A percentile compares a stretch with the other conserved stretches of the same genome.
phyloP scores from a whole-genome alignment of 2,888 invertebrate genomes.

The Erannis defoliaria region DNA sequence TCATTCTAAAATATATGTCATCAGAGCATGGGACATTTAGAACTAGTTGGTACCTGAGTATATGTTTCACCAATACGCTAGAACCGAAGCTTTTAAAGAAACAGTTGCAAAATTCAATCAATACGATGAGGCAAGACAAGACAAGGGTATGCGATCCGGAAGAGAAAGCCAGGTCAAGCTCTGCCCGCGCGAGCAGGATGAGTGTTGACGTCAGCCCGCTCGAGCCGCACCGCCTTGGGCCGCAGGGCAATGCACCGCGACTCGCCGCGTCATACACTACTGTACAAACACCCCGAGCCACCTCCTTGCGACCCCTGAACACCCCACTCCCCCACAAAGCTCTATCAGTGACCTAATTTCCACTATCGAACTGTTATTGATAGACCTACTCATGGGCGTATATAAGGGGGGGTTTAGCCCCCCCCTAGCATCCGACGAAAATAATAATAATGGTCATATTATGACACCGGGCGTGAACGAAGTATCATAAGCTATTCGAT shows the following conservation, averaged over 20 bases:
- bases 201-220: slow-evolving; percentile 39
- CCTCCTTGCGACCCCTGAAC: slow-evolving; percentile 40
- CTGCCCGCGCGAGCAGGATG: slow-evolving; percentile 50
- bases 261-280: slow-evolving; percentile 46
- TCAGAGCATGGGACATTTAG: no score
- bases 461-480: no score
- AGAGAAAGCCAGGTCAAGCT: slow-evolving; percentile 47
- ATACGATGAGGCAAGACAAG: slow-evolving; percentile 29
- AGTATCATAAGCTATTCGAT: no score
- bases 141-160: slow-evolving; percentile 42
- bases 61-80: no score
- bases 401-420: no score
- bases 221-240: slow-evolving; percentile 14
- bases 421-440: no score
- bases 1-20: no score
- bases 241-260: slow-evolving; percentile 63
- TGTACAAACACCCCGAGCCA: slow-evolving; percentile 19
- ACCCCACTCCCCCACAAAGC: slow-evolving; percentile 47
- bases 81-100: no score
- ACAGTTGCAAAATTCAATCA: slow-evolving; percentile 28
- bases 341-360: slow-evolving; percentile 61
- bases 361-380: slow-evolving; percentile 38
- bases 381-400: slow-evolving; percentile 44
- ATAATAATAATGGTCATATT: no score
- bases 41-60: no score